Base-by-base conservation (phyloP, 2,797 vertebrate species). In the Rhynchonycteris naso region DNA sequence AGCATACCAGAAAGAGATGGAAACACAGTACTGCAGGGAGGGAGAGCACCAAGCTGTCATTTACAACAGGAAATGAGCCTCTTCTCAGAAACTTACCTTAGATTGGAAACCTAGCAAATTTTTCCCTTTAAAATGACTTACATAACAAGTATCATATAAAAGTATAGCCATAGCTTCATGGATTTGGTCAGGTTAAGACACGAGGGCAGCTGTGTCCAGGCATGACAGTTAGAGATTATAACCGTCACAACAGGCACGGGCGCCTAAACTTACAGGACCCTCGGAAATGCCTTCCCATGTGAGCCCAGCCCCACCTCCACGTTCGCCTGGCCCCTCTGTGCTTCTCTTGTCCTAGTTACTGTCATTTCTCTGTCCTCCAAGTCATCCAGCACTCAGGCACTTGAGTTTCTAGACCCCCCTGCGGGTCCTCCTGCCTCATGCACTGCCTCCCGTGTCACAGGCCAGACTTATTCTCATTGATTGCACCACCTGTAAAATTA, bases 1-100 rank as follows among this genome's bases (percentile, higher is more conserved):
- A 85, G 92, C 9, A 21, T 28, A 95, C 15, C n/a, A 74, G 87
- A 65, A 9, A 82, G 52, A 47, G 63, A 85, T 87, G 54, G 93
- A 79, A 52, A 88, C 30, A 33, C 19, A 47, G 30, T 38, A 65
- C 15, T 12, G 26, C 24, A 43, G 69, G 59, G 18, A 52, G 72
- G 79, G 76, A 47, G 33, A 66, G 75, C 18, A 52, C 72, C 33
- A 35, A 43, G 58, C 21, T 59, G 7, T 13, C 33, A n/a, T 12
- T 56, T 19, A 26, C 21, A 65, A n/a, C 11, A 63, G 85, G 76
- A 85, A 72, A 43, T 82, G 52, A 54, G 47, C 10, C 28, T 30
- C 38, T 30, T 69, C 88, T 87, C 24, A 58, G 80, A 84, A 68
- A 81, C 65, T 61, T 43, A 68, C n/a, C 69, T 82, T 2, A 95